Percentiles rank a stretch among this genome's conserved stretches.
Evolutionary conservation across 2,888 invertebrate species (phyloP).

Genomic region (Psylliodes chrysocephalus): DNA sequence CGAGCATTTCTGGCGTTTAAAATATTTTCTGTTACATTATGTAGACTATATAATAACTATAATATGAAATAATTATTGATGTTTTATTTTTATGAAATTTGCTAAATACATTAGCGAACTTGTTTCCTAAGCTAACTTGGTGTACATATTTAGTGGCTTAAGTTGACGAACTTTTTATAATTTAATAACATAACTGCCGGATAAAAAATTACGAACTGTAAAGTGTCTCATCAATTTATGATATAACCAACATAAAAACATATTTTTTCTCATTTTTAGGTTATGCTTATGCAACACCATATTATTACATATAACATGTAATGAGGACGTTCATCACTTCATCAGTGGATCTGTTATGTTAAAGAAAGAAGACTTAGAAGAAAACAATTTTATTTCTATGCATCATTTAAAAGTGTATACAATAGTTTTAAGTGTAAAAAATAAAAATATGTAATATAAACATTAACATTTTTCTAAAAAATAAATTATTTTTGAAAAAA

Average conservation of each 20-base stretch:
- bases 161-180: not conserved
- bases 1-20: no score
- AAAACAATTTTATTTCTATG: no score
- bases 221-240: not conserved
- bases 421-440: not conserved
- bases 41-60: no score
- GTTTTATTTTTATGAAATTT: no score
- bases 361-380: not conserved
- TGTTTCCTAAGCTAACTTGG: not conserved
- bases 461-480: no score
- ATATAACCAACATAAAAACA: not conserved
- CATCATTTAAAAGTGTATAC: not conserved
- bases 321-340: no score
- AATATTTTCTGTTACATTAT: no score
- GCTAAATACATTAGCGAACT: not conserved
- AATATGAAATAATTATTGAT: no score
- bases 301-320: slow-evolving; percentile 22
- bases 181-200: not conserved
- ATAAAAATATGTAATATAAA: not conserved
- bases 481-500: no score
- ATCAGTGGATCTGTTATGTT: not conserved
- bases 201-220: not conserved
- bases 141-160: not conserved
- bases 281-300: slow-evolving; percentile 38
- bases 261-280: slow-evolving; percentile 31